A percentile compares a stretch with the other conserved stretches of the same genome.
These are phyloP conservation scores for Pseudonaja textilis DNA, from an alignment of 2,113 vertebrate species.

Conservation along the genomic window DNA sequence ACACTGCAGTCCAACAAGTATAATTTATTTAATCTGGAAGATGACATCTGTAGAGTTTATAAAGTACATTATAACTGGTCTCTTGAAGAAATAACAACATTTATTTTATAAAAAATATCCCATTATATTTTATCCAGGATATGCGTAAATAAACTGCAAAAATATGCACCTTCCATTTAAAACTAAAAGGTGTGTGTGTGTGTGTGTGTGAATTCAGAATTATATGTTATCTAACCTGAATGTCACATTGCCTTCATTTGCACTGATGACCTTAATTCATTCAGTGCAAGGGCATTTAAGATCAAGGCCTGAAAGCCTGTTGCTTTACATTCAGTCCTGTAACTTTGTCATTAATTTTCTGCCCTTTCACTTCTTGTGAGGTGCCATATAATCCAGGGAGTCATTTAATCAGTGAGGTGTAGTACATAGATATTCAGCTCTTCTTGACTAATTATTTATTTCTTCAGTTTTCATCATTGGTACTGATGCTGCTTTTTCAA, in stretches of 20 bases:
- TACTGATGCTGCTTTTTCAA: constrained; percentile 5
- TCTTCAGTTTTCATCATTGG: constrained; percentile 17
- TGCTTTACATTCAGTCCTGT: constrained; percentile 6
- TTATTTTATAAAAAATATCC: background rate
- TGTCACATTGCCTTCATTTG: background rate
- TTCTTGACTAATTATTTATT: background rate
- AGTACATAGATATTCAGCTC: background rate
- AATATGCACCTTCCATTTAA: background rate
- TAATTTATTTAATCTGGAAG: background rate
- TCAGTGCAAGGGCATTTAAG: background rate
- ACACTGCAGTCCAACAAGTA: background rate
- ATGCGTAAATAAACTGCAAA: background rate
- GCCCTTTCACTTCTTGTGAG: background rate
- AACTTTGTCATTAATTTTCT: background rate
- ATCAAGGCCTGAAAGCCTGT: constrained; percentile 3
- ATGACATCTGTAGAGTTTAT: background rate
- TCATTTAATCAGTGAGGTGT: background rate
- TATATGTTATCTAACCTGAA: background rate
- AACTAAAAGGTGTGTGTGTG: background rate
- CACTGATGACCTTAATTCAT: background rate
- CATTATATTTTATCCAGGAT: background rate
- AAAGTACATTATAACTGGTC: background rate
- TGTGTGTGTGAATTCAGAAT: background rate
- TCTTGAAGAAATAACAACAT: background rate
- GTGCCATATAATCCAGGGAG: background rate